Percentiles rank a stretch among this genome's conserved stretches.
These are phyloP conservation scores for Phyllopteryx taeniolatus DNA, from an alignment of 2,113 vertebrate species.

Conservation along the genomic window DNA sequence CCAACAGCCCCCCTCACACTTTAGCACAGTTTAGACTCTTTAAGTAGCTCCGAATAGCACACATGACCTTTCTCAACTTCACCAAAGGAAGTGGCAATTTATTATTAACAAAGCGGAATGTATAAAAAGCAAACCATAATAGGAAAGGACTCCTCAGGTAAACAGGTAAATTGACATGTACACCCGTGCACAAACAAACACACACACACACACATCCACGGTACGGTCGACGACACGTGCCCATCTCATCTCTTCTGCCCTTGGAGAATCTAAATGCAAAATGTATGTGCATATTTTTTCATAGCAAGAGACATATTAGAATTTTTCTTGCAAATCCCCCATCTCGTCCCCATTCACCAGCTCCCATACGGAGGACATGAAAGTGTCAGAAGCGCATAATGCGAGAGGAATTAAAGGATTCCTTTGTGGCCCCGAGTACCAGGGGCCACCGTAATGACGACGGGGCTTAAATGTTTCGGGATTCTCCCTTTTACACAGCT, in stretches of 20 bases:
- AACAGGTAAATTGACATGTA: slow-evolving; percentile 67
- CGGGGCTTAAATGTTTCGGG: slow-evolving; percentile 83
- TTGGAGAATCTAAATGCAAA: slow-evolving; percentile 93
- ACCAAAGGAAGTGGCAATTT: slow-evolving; percentile 49
- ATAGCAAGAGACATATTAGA: slow-evolving; percentile 91
- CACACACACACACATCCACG: slow-evolving; percentile 70
- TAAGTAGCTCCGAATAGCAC: slow-evolving; percentile 54
- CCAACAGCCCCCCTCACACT: slow-evolving; percentile 50
- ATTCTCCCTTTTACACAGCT: slow-evolving; percentile 48
- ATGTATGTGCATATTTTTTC: slow-evolving; percentile 99
- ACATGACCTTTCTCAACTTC: slow-evolving; percentile 69
- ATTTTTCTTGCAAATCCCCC: slow-evolving; percentile 78
- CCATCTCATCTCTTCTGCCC: slow-evolving; percentile 86
- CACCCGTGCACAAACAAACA: slow-evolving; percentile 74
- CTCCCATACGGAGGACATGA: slow-evolving; percentile 83
- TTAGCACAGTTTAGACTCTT: slow-evolving; percentile 49
- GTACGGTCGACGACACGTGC: slow-evolving; percentile 80
- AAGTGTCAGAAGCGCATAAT: slow-evolving; percentile 97
- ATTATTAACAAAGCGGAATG: slow-evolving; percentile 81
- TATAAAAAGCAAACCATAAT: slow-evolving; percentile 84
- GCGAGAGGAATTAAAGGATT: slow-evolving; percentile 91
- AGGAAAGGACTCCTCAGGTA: slow-evolving; percentile 72
- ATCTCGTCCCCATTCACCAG: slow-evolving; percentile 63
- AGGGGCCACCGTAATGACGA: slow-evolving; percentile 88
- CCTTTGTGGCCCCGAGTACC: slow-evolving; percentile 85